phyloP scores from a whole-genome alignment of 2,797 vertebrate species.

The Rhadinocentrus ornatus region DNA sequence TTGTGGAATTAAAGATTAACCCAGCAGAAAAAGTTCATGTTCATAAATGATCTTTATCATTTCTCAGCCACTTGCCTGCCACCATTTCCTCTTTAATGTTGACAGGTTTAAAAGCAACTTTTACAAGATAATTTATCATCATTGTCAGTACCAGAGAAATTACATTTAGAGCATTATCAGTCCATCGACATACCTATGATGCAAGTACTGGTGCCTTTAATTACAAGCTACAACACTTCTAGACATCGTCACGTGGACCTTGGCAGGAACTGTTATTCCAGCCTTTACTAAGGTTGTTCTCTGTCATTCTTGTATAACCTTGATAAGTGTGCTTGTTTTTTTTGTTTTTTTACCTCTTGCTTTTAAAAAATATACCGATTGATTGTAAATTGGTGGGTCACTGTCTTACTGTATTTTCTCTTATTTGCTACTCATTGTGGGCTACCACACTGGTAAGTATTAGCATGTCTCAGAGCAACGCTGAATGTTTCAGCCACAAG shows the following conservation, averaged over 20 bases:
- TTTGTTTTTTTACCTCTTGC: background rate
- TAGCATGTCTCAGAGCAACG: slow-evolving; percentile 45
- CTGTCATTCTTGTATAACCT: background rate
- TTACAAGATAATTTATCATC: too few relatives aligned
- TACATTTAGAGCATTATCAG: too few relatives aligned
- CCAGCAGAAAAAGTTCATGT: background rate
- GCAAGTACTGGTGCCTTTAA: too few relatives aligned
- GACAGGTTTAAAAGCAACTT: background rate
- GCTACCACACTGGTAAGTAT: slow-evolving; percentile 89
- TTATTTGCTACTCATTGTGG: slow-evolving; percentile 86
- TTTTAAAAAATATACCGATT: slow-evolving; percentile 9
- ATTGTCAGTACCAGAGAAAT: too few relatives aligned
- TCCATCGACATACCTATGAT: too few relatives aligned
- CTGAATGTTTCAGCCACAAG: background rate
- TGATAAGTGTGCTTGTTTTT: background rate
- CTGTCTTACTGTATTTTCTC: slow-evolving; percentile 72
- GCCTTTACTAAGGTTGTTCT: slow-evolving; percentile 5
- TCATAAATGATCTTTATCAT: background rate
- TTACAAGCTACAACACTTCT: background rate
- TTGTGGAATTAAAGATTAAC: background rate
- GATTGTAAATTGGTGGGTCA: slow-evolving; percentile 26
- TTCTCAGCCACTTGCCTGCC: background rate
- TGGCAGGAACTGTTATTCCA: slow-evolving; percentile 11
- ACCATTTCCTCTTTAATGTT: background rate
- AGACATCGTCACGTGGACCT: background rate